Evolutionary conservation across 1,140 invertebrate species (phyloP), one percentile per base, ranked within the genome.

Genomic region (Drosophila subobscura): DNA sequence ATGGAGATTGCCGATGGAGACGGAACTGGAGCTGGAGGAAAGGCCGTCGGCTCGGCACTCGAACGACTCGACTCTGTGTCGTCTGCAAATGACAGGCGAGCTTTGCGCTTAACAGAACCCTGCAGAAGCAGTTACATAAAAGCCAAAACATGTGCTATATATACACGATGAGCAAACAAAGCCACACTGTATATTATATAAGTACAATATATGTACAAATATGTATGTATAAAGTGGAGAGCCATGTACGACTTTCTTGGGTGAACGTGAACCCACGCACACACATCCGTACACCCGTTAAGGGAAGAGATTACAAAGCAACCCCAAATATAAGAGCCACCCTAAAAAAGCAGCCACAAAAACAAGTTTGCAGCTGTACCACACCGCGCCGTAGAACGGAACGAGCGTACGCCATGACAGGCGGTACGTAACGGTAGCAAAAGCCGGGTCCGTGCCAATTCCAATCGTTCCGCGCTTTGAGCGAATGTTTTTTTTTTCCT

Each of bases 21-120:
- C 10, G 33, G 29, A 3, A 42, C 16, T n/a, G 27, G 12, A 16
- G 44, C 47, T 23, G 65, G 50, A 42, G 50, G 65, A 66, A 77
- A 66, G 58, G 53, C 77, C 77, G 77, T 79, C 79, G 81, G 81
- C 66, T 68, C 67, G 56, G 53, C 73, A 60, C 71, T 81, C 33
- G 33, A 37, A 37, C 57, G 58, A 61, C 67, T 53, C 20, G 49
- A 45, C 61, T 23, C 10, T 37, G 49, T 27, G 29, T 49, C 65
- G 75, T 77, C 83, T 88, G 83, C 83, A 88, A 88, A 88, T 88
- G 83, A 88, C 83, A 88, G 83, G 10, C 79, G 22, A 85, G 81
- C 83, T 83, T 88, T 88, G 71, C 63, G 56, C 27, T 58, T 49
- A 37, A 47, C 41, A 45, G 23, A 27, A 12, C 33, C 33, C 33